phyloP scores from a whole-genome alignment of 2,113 vertebrate species.

The Rostratula benghalensis region DNA sequence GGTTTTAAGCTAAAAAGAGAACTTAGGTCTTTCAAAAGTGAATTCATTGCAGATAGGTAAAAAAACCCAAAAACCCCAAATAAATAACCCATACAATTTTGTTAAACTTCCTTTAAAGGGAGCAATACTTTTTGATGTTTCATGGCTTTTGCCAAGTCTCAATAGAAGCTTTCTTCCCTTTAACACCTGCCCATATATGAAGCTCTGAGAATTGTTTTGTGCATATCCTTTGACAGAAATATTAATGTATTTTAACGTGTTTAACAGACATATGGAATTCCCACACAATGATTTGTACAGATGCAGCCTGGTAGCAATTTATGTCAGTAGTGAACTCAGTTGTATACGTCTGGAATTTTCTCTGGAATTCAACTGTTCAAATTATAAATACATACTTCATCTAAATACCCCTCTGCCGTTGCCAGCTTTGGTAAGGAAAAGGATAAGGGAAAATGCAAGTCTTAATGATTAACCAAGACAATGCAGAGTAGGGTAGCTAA shows the following conservation, averaged over 20 bases:
- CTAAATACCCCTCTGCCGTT: background rate
- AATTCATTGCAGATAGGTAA: background rate
- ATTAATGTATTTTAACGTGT: rapidly evolving
- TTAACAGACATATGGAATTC: background rate
- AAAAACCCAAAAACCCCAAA: background rate
- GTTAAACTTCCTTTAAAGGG: background rate
- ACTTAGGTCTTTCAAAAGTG: background rate
- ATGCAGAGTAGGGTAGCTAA: background rate
- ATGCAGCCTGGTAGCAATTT: background rate
- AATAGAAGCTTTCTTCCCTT: background rate
- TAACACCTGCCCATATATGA: background rate
- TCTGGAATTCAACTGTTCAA: background rate
- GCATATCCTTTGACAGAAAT: background rate
- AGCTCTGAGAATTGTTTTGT: background rate
- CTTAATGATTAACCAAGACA: background rate
- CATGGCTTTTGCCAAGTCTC: background rate
- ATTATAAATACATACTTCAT: background rate
- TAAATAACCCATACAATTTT: background rate
- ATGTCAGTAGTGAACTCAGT: background rate
- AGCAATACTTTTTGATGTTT: background rate
- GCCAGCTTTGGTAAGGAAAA: background rate
- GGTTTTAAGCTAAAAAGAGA: background rate
- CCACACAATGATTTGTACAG: background rate
- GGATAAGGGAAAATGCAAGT: background rate
- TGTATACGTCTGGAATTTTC: background rate